These are phyloP conservation scores for Chelidonichthys spinosus DNA, from an alignment of 2,797 vertebrate genomes.

Conservation along the genomic window DNA sequence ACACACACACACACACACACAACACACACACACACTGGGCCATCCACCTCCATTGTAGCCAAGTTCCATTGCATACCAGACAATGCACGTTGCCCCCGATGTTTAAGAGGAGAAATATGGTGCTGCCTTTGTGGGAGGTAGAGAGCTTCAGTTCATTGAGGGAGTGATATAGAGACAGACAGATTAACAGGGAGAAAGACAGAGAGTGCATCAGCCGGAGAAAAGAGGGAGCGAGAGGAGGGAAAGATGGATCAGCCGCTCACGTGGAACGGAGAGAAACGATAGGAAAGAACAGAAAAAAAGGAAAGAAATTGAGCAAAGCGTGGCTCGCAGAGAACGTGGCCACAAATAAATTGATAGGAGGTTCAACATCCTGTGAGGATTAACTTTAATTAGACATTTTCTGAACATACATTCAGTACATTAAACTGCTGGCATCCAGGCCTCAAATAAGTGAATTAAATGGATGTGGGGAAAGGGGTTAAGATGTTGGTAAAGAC, in stretches of 20 bases:
- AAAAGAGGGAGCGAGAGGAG: conserved; percentile 35
- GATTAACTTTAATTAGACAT: conserved; percentile 43
- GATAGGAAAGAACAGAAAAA: conserved; percentile 12
- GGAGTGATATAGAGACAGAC: conserved; percentile 78
- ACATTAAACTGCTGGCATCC: conserved; percentile 40
- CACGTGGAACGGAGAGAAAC: conserved; percentile 33
- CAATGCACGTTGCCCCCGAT: conserved; percentile 70
- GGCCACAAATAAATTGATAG: conserved; percentile 8
- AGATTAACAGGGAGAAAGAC: conserved; percentile 78
- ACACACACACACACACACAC: conserved; percentile 29
- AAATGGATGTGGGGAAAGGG: conserved; percentile 37
- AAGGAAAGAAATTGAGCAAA: not conserved
- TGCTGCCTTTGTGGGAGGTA: conserved; percentile 82
- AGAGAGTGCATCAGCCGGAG: conserved; percentile 68
- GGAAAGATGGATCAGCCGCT: conserved; percentile 39
- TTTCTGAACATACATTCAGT: conserved; percentile 31
- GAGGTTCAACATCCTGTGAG: conserved; percentile 32
- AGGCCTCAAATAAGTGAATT: conserved; percentile 35
- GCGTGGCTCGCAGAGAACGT: conserved; percentile 11
- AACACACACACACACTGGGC: conserved; percentile 64
- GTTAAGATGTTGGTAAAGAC: conserved; percentile 43
- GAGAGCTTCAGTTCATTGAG: conserved; percentile 81
- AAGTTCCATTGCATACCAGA: conserved; percentile 69
- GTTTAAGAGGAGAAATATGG: conserved; percentile 82
- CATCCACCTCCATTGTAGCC: conserved; percentile 68